These are phyloP conservation scores for Helicoverpa zea DNA, from an alignment of 1,140 invertebrate genomes.

Conservation along the genomic window DNA sequence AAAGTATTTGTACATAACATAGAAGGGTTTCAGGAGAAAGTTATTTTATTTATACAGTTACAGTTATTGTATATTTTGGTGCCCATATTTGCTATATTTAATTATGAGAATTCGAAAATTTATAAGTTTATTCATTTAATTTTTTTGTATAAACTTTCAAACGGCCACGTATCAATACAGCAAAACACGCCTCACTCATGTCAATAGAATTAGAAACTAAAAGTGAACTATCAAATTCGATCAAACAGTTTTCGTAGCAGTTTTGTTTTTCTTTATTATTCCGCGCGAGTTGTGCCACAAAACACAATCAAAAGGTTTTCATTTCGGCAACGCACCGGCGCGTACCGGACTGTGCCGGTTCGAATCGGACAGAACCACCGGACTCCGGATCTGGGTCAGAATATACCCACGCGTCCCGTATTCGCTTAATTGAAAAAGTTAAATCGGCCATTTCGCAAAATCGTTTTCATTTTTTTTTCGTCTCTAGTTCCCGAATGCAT, in stretches of 20 bases:
- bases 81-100: too few relatives aligned
- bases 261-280: slow-evolving; percentile 65
- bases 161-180: background rate
- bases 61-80: too few relatives aligned
- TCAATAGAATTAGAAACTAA: slow-evolving; percentile 21
- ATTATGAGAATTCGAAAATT: background rate
- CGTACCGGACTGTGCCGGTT: slow-evolving; percentile 55
- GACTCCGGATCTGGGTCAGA: slow-evolving; percentile 69
- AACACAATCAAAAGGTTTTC: slow-evolving; percentile 70
- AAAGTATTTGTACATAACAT: too few relatives aligned
- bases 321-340: slow-evolving; percentile 69
- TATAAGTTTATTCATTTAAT: background rate
- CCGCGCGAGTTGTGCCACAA: slow-evolving; percentile 58
- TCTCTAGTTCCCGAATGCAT: slow-evolving; percentile 23
- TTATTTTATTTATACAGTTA: too few relatives aligned
- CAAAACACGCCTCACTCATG: background rate
- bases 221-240: slow-evolving; percentile 54
- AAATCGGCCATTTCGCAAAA: slow-evolving; percentile 76
- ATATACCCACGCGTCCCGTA: slow-evolving; percentile 61
- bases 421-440: slow-evolving; percentile 83
- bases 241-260: slow-evolving; percentile 48
- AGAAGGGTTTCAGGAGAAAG: too few relatives aligned
- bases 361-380: slow-evolving; percentile 48
- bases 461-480: slow-evolving; percentile 57
- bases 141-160: slow-evolving; percentile 3